Base-by-base conservation (phyloP, 2,797 vertebrate species). In the Rhinogobio ventralis region DNA sequence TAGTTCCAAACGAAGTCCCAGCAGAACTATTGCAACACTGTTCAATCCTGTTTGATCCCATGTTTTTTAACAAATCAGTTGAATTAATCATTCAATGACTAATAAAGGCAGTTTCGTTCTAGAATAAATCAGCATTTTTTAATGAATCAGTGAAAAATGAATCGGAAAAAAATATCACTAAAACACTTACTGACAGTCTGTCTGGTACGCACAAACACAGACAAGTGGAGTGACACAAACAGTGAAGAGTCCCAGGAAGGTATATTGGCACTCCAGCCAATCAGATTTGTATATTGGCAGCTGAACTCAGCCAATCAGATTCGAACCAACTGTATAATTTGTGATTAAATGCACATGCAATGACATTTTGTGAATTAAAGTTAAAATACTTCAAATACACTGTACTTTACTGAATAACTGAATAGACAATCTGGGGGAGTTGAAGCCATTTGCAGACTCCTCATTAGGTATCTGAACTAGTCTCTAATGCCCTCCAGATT, bases 401-500 rank as follows among this genome's bases (percentile, higher is more conserved):
- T 30, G 15, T 28, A 20, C 51, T 20, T 20, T 53, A 64, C 28
- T 64, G 20, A 76, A 23, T 45, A 45, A 64, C 28, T 64, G 20
- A 76, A 23, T 45, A 45, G 55, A 62, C 36, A 25, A 30, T 62
- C 55, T 62, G 55, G 55, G 36, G 75, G 75, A 62, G 75, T 23
- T 66, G 3, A 78, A 46, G 25, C 17, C 25, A 60, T 72, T 30
- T 30, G 25, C 53, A 82, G 49, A 28, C 42, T 64, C 42, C 55
- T 71, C 17, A 46, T 57, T 81, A 30, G 6, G 28, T 49, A 14
- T 10, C 42, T 82, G 28, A 51, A 73, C 69, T 6, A 64, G 69
- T 64, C 28, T 64, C 30, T 49, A 14, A 82, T 82, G 45, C n/a
- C 46, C 20, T 82, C 28, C 14, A 81, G 46, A 81, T 79, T 79